Evolutionary conservation across 30 jellyfish, hydroid and myxozoan genomes (phyloP), one percentile per base, ranked within the genome.

Genomic region (Aurelia coerulea): DNA sequence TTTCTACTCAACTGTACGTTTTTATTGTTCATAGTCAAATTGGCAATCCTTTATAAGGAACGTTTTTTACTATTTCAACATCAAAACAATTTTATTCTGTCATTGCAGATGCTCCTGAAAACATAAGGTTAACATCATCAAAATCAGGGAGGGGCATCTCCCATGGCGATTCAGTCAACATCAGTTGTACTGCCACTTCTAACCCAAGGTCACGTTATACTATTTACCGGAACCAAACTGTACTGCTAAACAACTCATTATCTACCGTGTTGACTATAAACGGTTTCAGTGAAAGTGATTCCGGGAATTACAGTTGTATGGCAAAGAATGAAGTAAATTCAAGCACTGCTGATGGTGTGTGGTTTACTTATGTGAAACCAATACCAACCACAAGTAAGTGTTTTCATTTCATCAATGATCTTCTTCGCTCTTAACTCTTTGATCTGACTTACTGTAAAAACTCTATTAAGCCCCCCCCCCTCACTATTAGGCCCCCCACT

Each of bases 221-320:
- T 4, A 50, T 84, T 37, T 84, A 71, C 65, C 75, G 66, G 59
- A 84, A 84, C 59, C 59, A 46, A 1, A 71, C 93, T 10, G 39
- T 50, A 5, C 6, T 84, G 5, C 82, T 73, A 19, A 16, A 17
- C 5, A 64, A 73, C 52, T 19, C 82, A 12, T 16, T 68, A 6
- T 37, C 74, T 84, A 83, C 83, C 6, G 74, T 84, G 16, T 66
- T 71, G 75, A 73, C 88, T 5, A 84, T 84, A 29, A 11, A 69
- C 42, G 35, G 82, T 18, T 84, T 84, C 54, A 34, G 68, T 18
- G 73, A 53, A 60, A 73, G 35, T 31, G 88, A 74, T 56, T 41
- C 87, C 18, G 93, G 93, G 37, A 84, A 84, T 49, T 84, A 84
- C 83, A 84, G 88, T 41, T 84, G 93, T 37, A 32, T 74, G 74